A percentile compares a stretch with the other conserved stretches of the same genome.
Evolutionary conservation across 2,797 vertebrate genomes (phyloP).

Genomic region (Chromobotia macracanthus): DNA sequence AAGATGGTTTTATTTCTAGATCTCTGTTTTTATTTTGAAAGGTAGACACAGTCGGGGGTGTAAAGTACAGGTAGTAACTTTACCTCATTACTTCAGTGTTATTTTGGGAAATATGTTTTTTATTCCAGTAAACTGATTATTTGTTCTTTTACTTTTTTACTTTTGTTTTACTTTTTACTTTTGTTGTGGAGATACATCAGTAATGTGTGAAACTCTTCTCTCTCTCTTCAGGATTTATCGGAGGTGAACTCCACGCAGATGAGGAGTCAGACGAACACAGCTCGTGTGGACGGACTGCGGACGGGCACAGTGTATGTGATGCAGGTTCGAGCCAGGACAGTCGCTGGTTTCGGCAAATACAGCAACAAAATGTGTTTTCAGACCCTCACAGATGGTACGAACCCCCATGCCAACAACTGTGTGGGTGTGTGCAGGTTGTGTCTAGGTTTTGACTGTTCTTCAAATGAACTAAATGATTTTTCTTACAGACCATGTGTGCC

Average conservation of each 20-base stretch:
- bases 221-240: constrained; percentile 84
- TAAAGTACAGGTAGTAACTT: background rate
- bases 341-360: constrained; percentile 96
- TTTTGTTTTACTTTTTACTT: background rate
- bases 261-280: constrained; percentile 93
- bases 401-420: constrained; percentile 58
- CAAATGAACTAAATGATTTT: constrained; percentile 77
- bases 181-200: background rate
- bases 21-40: background rate
- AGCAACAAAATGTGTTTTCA: constrained; percentile 99
- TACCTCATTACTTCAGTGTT: constrained; percentile 52
- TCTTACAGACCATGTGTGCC: constrained; percentile 71
- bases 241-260: constrained; percentile 95
- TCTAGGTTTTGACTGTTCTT: constrained; percentile 58
- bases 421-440: background rate
- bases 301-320: constrained; percentile 93
- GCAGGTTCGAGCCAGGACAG: constrained; percentile 93
- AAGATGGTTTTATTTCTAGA: background rate
- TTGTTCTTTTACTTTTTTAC: constrained; percentile 38
- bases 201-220: background rate
- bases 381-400: constrained; percentile 94
- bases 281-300: constrained; percentile 87
- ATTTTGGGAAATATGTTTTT: background rate
- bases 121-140: background rate
- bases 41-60: background rate